Evolutionary conservation across 2,797 vertebrate species (phyloP), one percentile per base, ranked within the genome.

Genomic region (Odontamblyopus lacepedii): DNA sequence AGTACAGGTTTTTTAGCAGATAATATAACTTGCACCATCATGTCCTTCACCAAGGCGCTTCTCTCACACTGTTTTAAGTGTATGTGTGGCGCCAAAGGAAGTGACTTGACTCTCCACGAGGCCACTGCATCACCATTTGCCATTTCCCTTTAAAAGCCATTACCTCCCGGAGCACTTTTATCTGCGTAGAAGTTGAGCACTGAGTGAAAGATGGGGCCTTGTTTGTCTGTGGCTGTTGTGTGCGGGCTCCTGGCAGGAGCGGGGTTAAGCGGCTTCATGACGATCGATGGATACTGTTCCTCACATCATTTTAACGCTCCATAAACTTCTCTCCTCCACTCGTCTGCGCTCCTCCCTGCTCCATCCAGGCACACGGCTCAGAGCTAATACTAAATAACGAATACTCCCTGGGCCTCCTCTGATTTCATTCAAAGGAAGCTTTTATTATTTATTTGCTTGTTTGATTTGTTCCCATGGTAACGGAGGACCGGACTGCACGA

Each of bases 261-360:
- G n/a, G 70, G 32, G 71, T 48, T 62, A n/a, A 38, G 35, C 72
- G 19, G 26, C 74, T 79, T 78, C 73, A 72, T 67, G 76, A 79
- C 67, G 86, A 82, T 80, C 75, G 83, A 85, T 86, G 74, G 75
- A 77, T 79, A 67, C 71, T 74, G 68, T 68, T 84, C 62, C 67
- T 74, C 53, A 68, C 77, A 79, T 85, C 70, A 77, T 82, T 85
- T 81, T 71, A 83, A 83, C 51, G 80, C 83, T 68, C 77, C 88
- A 88, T 84, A 86, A 85, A 86, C 75, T 75, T 51, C 70, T 51
- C 51, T 69, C 71, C 48, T 73, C 56, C 70, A 56, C 51, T 69
- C 69, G 71, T 35, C 32, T 35, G 38, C 44, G 51, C 71, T 68
- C 74, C 69, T 65, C 68, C 68, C 51, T 59, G 73, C 69, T 75